Conservation (phyloP, 1,140 invertebrate species). For the Meteorus sp. region DNA sequence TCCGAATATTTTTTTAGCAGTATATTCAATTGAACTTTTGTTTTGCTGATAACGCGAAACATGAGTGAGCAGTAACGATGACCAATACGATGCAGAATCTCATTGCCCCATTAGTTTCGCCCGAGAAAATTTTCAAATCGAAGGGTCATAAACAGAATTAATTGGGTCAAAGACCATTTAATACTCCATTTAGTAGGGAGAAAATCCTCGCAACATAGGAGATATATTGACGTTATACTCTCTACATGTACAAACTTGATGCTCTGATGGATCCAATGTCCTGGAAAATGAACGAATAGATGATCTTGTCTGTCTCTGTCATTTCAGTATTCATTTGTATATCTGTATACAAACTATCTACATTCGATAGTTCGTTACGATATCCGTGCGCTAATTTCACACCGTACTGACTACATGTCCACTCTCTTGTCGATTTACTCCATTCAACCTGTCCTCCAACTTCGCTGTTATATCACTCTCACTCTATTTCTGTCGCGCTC, state of each 20-base stretch:
- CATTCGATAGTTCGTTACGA: constrained; percentile 50
- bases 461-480: no score
- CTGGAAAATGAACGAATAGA: constrained; percentile 59
- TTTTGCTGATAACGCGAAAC: not conserved
- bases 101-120: no score
- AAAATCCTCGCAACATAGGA: constrained; percentile 4
- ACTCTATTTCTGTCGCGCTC: no score
- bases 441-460: constrained; percentile 28
- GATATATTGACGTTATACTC: no score
- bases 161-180: constrained; percentile 47
- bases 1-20: no score
- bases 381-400: constrained; percentile 61
- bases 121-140: not conserved
- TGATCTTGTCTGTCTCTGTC: constrained; percentile 12
- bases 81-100: no score
- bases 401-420: constrained; percentile 49
- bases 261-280: constrained; percentile 47
- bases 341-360: constrained; percentile 22
- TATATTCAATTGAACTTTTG: not conserved
- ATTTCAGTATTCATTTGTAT: not conserved
- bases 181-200: constrained; percentile 30
- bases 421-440: constrained; percentile 10
- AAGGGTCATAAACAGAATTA: constrained; percentile 31
- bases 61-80: not conserved
- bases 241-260: no score